Evolutionary conservation across 2,113 vertebrate species (phyloP).

Genomic region (Indicator maculatus): DNA sequence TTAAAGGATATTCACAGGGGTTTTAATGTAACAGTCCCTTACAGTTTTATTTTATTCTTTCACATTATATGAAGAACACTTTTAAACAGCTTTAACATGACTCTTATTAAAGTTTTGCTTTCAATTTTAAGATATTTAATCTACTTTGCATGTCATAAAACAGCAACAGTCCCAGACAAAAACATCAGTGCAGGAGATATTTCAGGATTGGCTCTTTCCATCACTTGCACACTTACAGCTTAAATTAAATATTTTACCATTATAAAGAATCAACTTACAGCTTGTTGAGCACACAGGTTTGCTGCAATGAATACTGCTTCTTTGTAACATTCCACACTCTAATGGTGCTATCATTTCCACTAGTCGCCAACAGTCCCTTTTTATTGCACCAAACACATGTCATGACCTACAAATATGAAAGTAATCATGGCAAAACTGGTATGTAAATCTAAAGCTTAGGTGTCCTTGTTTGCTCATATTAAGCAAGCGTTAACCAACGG

Average conservation of each 20-base stretch:
- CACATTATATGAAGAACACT: background rate
- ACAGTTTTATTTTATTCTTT: background rate
- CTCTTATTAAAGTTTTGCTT: background rate
- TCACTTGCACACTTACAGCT: background rate
- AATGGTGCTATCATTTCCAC: slow-evolving; percentile 92
- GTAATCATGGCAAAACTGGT: background rate
- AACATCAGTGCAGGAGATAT: background rate
- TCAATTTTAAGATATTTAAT: background rate
- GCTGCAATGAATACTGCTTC: slow-evolving; percentile 93
- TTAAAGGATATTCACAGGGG: background rate
- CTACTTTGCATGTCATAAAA: background rate
- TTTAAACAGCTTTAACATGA: background rate
- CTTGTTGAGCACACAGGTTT: slow-evolving; percentile 94
- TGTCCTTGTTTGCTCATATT: background rate
- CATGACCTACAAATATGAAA: slow-evolving; percentile 84
- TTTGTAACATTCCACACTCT: slow-evolving; percentile 95
- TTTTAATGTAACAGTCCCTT: background rate
- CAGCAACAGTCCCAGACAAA: background rate
- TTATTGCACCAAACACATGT: slow-evolving; percentile 93
- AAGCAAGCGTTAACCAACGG: background rate
- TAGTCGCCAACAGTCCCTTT: slow-evolving; percentile 92
- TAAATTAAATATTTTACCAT: background rate
- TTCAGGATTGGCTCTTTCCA: background rate
- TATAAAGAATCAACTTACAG: slow-evolving; percentile 75
- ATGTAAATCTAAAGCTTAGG: background rate